Conservation (phyloP, 2,113 vertebrate genomes). For the Piliocolobus tephrosceles region DNA sequence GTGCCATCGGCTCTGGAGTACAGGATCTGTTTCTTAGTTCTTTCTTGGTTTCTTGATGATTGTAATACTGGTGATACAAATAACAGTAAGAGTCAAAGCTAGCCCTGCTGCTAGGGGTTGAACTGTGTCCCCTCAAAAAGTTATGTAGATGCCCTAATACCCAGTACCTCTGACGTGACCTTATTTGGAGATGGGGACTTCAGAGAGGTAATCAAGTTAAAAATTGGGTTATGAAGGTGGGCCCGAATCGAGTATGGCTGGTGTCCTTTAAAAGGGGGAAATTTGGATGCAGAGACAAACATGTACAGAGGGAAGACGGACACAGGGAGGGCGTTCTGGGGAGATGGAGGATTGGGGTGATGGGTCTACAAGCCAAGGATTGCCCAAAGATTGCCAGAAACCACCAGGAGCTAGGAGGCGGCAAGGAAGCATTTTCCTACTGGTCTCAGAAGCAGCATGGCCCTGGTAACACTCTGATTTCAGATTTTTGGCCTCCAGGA, state of each 20-base stretch:
- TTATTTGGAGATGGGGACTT: background rate
- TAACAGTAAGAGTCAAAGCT: background rate
- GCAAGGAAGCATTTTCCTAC: background rate
- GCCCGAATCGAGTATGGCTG: background rate
- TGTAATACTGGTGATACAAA: background rate
- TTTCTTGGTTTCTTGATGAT: background rate
- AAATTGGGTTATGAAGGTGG: background rate
- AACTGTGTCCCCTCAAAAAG: background rate
- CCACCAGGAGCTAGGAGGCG: background rate
- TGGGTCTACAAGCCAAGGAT: background rate
- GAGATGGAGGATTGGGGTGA: fast-evolving
- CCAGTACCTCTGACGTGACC: background rate
- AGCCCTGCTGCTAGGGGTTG: background rate
- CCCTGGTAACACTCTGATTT: background rate
- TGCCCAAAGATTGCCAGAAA: background rate
- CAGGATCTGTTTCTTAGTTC: background rate
- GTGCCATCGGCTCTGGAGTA: background rate
- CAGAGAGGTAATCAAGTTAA: background rate
- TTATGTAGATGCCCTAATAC: background rate
- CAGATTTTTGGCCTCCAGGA: background rate
- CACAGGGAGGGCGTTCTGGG: fast-evolving
- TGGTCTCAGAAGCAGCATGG: fast-evolving
- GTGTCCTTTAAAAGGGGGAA: background rate
- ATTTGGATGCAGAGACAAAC: background rate
- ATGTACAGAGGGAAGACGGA: too few species aligned